These are phyloP conservation scores for Melangyna quadrimaculata DNA, from an alignment of 2,888 invertebrate species.

Conservation along the genomic window DNA sequence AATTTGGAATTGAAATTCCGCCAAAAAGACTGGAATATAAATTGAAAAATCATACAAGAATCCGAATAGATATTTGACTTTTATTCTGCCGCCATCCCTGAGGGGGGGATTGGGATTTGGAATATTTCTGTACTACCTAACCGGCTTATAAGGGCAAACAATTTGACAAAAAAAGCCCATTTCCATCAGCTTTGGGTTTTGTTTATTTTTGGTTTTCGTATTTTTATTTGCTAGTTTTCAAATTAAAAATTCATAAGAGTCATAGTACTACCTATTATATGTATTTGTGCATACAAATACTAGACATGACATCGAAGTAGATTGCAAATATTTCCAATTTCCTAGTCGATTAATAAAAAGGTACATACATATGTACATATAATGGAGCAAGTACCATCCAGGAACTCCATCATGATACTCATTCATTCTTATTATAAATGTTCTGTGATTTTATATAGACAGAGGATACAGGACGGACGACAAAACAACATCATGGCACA, in stretches of 20 bases:
- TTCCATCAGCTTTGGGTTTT: background rate
- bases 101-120: background rate
- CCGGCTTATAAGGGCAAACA: slow-evolving; percentile 7
- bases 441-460: background rate
- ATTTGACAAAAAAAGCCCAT: background rate
- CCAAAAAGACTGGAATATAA: slow-evolving; percentile 50
- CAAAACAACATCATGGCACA: background rate
- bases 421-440: background rate
- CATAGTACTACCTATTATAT: too few species aligned
- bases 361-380: too few species aligned
- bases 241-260: slow-evolving; percentile 35
- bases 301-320: slow-evolving; percentile 19
- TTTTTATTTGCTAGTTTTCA: slow-evolving; percentile 38
- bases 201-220: slow-evolving; percentile 2
- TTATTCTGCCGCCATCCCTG: background rate
- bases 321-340: slow-evolving; percentile 64
- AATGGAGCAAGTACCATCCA: too few species aligned
- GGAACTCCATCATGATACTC: background rate
- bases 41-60: slow-evolving; percentile 57
- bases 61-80: slow-evolving; percentile 13
- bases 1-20: slow-evolving; percentile 53
- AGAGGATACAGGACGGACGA: background rate
- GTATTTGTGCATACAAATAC: too few species aligned
- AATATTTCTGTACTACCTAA: background rate
- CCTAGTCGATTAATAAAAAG: slow-evolving; percentile 37